Conservation (phyloP, 2,888 invertebrate genomes). For the Julus scandinavius region DNA sequence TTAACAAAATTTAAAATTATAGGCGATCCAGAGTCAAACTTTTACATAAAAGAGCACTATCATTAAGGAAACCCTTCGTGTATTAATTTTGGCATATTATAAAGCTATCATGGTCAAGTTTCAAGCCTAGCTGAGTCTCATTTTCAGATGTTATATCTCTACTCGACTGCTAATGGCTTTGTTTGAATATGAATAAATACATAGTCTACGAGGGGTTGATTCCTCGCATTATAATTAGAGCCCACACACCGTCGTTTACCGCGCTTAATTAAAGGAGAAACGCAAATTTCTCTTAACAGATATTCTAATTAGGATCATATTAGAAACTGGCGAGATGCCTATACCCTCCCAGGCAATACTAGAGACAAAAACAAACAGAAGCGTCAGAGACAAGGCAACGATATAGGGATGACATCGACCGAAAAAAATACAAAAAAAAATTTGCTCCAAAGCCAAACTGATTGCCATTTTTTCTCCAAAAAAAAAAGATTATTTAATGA, state of each 20-base stretch:
- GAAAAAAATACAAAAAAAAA: neutral
- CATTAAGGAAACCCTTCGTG: too few species aligned
- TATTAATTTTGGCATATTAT: too few species aligned
- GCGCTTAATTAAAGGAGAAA: constrained; percentile 20
- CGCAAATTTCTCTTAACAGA: neutral
- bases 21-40: too few species aligned
- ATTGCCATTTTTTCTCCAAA: neutral
- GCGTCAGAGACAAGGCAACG: neutral
- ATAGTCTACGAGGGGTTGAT: neutral
- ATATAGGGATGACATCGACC: neutral
- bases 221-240: neutral
- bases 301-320: neutral
- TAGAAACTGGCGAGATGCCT: constrained; percentile 8
- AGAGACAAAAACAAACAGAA: neutral
- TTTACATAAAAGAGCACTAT: too few species aligned
- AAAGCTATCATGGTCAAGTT: too few species aligned
- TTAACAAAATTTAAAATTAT: too few species aligned
- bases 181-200: too few species aligned
- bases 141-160: too few species aligned
- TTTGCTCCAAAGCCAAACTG: neutral
- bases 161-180: too few species aligned
- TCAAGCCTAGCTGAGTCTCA: too few species aligned
- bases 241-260: neutral
- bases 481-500: constrained; percentile 4
- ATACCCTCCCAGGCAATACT: neutral